Evolutionary conservation across 2,113 vertebrate genomes (phyloP).

Genomic region (Lasiurus cinereus): DNA sequence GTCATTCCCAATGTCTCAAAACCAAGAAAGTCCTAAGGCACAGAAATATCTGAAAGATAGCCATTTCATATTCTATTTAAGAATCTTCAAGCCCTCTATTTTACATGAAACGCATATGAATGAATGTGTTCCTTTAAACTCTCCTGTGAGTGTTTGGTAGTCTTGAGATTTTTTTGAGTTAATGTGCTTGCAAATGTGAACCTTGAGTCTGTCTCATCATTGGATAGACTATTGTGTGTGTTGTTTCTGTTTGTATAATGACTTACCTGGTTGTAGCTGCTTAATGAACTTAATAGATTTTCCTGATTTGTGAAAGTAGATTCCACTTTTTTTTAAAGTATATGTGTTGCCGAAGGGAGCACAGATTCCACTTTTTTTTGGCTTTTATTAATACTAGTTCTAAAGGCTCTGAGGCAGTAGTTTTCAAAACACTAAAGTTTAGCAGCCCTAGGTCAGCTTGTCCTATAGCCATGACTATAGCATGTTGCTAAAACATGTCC

Average conservation of each 20-base stretch:
- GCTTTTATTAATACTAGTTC: background rate
- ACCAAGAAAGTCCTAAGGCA: background rate
- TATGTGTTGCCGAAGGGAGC: background rate
- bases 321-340: background rate
- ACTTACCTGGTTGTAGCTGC: background rate
- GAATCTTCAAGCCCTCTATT: background rate
- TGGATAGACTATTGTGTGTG: background rate
- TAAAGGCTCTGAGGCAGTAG: background rate
- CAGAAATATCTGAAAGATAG: background rate
- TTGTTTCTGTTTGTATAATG: background rate
- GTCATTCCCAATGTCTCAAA: background rate
- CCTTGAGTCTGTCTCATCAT: background rate
- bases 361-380: background rate
- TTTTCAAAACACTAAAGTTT: constrained; percentile 6
- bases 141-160: background rate
- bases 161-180: background rate
- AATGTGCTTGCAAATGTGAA: background rate
- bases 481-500: background rate
- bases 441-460: background rate
- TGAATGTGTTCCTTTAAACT: background rate
- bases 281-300: background rate
- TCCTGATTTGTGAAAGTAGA: constrained; percentile 27
- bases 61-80: background rate
- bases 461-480: background rate
- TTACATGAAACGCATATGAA: background rate